Evolutionary conservation across 1,140 invertebrate species (phyloP), one percentile per base, ranked within the genome.

Genomic region (Hetaerina americana): DNA sequence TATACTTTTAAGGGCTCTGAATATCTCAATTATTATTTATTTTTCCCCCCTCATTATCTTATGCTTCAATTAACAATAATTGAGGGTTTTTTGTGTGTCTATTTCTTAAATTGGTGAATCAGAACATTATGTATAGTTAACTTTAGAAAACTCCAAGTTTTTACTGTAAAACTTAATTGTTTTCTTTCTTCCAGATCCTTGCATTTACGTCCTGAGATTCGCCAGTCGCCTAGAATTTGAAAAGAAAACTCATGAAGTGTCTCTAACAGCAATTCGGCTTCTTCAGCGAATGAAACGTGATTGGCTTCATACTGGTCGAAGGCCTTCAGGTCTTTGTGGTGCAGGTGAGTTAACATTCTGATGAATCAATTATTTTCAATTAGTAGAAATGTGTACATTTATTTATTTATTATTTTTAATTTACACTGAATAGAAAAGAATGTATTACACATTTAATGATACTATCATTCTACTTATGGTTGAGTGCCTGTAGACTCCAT

Each of bases 241-340:
- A 2, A 87, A 92, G 1, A 96, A 96, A 82, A 92, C 92, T 5
- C 92, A 97, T 78, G 90, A 96, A 78, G 96, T 99, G 2, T 92
- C 92, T n/a, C 94, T 91, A 84, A 98, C 97, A 0, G 97, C 97
- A 0, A 83, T 95, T 31, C 84, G 97, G 72, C 84, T 99, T 57
- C 94, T 99, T 6, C 92, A 96, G 79, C 84, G 97, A 77, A 99
- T 99, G 97, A 99, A 98, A 81, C 88, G 92, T 77, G 97, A 99
- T 82, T 98, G 94, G 82, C 93, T 99, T 80, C 94, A 97, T 78
- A 95, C 92, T 3, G 97, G 97, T 25, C 85, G 97, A 71, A 84
- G 96, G 77, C 97, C 97, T 15, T 97, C 96, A 0, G 97, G 96
- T 27, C 84, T 99, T 27, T 98, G 96, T 84, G 96, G 96, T 18